Evolutionary conservation across 2,888 invertebrate genomes (phyloP).

Genomic region (Bellardia bayeri): DNA sequence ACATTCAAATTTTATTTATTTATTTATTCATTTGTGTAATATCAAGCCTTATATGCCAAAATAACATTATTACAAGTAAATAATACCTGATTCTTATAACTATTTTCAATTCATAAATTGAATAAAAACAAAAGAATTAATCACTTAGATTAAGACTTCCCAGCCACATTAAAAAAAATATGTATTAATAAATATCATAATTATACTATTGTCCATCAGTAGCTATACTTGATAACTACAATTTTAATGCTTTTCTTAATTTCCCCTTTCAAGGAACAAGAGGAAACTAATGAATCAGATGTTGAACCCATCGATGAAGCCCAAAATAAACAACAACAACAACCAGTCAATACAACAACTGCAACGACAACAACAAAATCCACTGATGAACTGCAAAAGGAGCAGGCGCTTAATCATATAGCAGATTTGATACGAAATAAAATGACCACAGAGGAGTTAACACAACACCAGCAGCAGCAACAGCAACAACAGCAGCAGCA

Average conservation of each 20-base stretch:
- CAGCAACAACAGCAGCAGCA: constrained; percentile 36
- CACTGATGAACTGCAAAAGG: constrained; percentile 51
- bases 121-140: too few relatives aligned
- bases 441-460: constrained; percentile 50
- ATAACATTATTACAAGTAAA: too few relatives aligned
- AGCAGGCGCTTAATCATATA: constrained; percentile 43
- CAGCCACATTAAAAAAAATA: too few relatives aligned
- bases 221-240: too few relatives aligned
- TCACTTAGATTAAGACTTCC: too few relatives aligned
- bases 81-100: too few relatives aligned
- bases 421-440: constrained; percentile 62
- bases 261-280: constrained; percentile 80
- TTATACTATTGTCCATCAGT: too few relatives aligned
- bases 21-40: too few relatives aligned
- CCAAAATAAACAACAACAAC: constrained; percentile 72
- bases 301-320: constrained; percentile 82
- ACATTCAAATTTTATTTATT: too few relatives aligned
- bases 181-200: too few relatives aligned
- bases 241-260: neutral
- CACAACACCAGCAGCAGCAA: constrained; percentile 47
- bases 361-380: constrained; percentile 51
- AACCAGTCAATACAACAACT: constrained; percentile 52
- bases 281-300: constrained; percentile 84
- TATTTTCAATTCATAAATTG: too few relatives aligned
- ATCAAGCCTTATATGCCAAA: too few relatives aligned